A percentile compares a stretch with the other conserved stretches of the same genome.
These are phyloP conservation scores for Tiliacea aurago DNA, from an alignment of 2,888 invertebrate genomes.

Conservation along the genomic window DNA sequence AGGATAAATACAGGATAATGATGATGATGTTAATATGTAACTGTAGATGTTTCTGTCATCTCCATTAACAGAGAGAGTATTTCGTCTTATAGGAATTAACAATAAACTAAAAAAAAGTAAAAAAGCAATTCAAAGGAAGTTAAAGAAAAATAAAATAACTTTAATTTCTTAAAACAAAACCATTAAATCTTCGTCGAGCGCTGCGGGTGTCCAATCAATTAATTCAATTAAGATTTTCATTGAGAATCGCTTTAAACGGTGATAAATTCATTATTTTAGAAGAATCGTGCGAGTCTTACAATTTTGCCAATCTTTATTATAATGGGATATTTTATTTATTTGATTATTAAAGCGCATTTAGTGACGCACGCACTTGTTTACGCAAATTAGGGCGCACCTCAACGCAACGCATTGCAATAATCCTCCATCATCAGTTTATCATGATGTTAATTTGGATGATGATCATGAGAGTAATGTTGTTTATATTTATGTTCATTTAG, in stretches of 20 bases:
- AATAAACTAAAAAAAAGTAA: neutral
- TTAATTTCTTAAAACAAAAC: slow-evolving; percentile 7
- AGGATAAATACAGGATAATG: too few species aligned
- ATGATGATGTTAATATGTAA: neutral
- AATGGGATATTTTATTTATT: neutral
- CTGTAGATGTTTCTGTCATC: neutral
- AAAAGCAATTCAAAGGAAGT: neutral
- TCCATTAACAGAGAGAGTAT: neutral
- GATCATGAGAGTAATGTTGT: too few species aligned
- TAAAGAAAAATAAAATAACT: neutral
- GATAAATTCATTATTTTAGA: slow-evolving; percentile 32
- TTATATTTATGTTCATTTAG: too few species aligned
- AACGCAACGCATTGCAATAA: neutral
- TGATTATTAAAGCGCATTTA: neutral
- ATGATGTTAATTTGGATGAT: too few species aligned
- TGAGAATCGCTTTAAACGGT: slow-evolving; percentile 19
- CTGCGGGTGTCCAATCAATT: slow-evolving; percentile 22
- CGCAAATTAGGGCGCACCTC: neutral
- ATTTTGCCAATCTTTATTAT: slow-evolving; percentile 16
- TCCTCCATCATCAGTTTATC: neutral
- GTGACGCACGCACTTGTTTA: too few species aligned
- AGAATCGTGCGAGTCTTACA: slow-evolving; percentile 8
- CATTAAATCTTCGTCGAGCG: slow-evolving; percentile 25
- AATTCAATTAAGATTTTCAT: slow-evolving; percentile 28
- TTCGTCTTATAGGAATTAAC: neutral